Conservation (phyloP, 2,113 vertebrate species). For the Marcusenius ussheri region DNA sequence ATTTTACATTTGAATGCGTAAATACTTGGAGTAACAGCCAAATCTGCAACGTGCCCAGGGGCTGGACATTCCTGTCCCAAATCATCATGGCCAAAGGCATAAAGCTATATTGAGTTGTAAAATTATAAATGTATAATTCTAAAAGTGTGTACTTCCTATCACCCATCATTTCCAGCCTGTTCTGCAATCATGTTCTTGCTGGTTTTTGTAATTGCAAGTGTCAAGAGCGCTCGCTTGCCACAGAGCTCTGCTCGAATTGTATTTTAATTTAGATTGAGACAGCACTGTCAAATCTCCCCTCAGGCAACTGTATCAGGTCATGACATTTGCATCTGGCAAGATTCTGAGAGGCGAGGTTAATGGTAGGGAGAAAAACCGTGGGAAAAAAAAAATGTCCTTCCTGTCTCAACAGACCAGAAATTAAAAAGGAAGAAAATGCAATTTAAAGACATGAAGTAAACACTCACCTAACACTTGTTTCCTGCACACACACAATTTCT, state of each 20-base stretch:
- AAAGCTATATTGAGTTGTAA: conserved; percentile 63
- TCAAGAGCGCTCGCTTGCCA: conserved; percentile 66
- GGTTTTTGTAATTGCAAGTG: conserved; percentile 76
- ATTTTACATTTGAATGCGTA: not conserved
- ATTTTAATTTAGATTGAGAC: conserved; percentile 72
- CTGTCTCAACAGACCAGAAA: conserved; percentile 57
- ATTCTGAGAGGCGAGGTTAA: conserved; percentile 68
- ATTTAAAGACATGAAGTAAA: conserved; percentile 85
- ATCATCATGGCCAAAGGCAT: conserved; percentile 71
- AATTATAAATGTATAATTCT: conserved; percentile 68
- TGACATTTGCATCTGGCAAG: conserved; percentile 70
- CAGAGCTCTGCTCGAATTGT: conserved; percentile 56
- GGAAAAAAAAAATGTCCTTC: conserved; percentile 58
- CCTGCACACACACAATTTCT: conserved; percentile 70
- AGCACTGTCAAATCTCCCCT: conserved; percentile 52
- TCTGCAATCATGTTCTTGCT: conserved; percentile 66
- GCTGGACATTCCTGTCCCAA: conserved; percentile 61
- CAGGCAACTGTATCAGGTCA: conserved; percentile 68
- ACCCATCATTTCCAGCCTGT: conserved; percentile 66
- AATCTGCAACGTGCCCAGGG: conserved; percentile 50
- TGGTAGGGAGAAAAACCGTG: conserved; percentile 56
- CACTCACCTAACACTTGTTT: conserved; percentile 77
- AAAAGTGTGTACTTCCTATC: conserved; percentile 67
- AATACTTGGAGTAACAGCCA: conserved; percentile 49
- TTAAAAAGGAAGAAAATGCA: conserved; percentile 81